Conservation (phyloP, 2,797 vertebrate species). For the Leptatherina wallacei region DNA sequence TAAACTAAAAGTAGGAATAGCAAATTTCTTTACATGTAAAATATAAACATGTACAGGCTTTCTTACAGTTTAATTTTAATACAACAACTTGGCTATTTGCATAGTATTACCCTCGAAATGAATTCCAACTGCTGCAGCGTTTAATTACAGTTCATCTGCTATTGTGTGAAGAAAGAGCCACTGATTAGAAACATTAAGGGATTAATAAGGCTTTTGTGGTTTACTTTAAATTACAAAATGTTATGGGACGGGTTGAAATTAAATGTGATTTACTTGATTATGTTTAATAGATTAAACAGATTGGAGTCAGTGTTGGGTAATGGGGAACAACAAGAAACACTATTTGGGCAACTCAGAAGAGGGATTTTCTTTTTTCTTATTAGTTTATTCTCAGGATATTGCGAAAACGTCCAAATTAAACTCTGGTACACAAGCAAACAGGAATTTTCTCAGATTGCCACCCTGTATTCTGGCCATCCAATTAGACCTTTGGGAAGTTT, state of each 20-base stretch:
- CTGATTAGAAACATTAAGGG: conserved; percentile 29
- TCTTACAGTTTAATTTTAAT: background rate
- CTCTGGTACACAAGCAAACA: conserved; percentile 1
- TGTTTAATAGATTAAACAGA: conserved; percentile 6
- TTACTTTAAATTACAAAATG: conserved; percentile 23
- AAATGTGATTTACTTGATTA: conserved; percentile 13
- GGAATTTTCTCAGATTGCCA: background rate
- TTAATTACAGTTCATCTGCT: background rate
- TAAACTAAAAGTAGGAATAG: background rate
- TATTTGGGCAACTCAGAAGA: background rate
- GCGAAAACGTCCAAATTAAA: conserved; percentile 2
- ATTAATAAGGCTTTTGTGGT: conserved; percentile 39
- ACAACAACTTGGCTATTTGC: background rate
- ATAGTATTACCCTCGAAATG: background rate
- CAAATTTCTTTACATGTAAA: background rate
- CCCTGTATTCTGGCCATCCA: background rate
- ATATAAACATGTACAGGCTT: background rate
- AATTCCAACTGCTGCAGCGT: background rate
- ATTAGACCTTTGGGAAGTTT: conserved; percentile 11
- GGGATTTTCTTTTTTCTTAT: background rate
- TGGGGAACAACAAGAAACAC: conserved; percentile 5
- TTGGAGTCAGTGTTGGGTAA: background rate
- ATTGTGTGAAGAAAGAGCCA: conserved; percentile 12
- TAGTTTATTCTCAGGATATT: background rate
- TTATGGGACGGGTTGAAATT: conserved; percentile 5